These are phyloP conservation scores for Dicranocentrus wangi DNA, from an alignment of 2,888 invertebrate species.

Conservation along the genomic window DNA sequence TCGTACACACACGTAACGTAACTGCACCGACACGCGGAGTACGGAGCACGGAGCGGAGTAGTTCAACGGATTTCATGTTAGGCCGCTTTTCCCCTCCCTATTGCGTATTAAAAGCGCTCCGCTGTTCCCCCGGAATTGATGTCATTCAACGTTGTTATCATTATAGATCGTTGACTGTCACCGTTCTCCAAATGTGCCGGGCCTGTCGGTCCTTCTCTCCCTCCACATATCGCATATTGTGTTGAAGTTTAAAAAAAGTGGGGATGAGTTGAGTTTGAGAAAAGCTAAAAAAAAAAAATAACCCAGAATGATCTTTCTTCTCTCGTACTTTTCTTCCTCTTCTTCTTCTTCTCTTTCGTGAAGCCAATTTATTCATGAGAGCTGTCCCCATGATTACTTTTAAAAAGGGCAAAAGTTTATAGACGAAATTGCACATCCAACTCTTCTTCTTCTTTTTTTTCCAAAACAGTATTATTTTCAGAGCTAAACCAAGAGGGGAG, in stretches of 20 bases:
- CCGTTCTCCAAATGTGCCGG: background rate
- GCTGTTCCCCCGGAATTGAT: background rate
- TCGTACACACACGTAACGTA: no score
- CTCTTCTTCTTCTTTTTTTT: no score
- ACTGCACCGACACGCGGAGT: no score
- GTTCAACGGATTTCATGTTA: no score
- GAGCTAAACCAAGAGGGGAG: no score
- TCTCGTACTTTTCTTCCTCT: no score
- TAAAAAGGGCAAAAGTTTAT: constrained; percentile 26
- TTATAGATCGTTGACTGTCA: constrained; percentile 38
- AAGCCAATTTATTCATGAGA: constrained; percentile 49
- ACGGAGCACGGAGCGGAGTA: no score
- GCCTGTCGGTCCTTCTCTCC: background rate
- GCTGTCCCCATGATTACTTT: constrained; percentile 36
- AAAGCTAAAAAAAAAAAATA: background rate
- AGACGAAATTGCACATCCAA: background rate
- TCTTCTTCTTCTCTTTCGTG: constrained; percentile 4
- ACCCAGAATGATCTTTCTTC: background rate
- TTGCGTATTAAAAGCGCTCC: background rate
- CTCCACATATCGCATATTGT: background rate
- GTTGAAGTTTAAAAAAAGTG: background rate
- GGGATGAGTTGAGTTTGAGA: background rate
- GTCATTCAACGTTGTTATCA: constrained; percentile 12
- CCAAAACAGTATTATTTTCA: no score
- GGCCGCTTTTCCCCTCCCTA: no score